Evolutionary conservation across 2,888 invertebrate genomes (phyloP).

Genomic region (Eudasyphora cyanicolor): DNA sequence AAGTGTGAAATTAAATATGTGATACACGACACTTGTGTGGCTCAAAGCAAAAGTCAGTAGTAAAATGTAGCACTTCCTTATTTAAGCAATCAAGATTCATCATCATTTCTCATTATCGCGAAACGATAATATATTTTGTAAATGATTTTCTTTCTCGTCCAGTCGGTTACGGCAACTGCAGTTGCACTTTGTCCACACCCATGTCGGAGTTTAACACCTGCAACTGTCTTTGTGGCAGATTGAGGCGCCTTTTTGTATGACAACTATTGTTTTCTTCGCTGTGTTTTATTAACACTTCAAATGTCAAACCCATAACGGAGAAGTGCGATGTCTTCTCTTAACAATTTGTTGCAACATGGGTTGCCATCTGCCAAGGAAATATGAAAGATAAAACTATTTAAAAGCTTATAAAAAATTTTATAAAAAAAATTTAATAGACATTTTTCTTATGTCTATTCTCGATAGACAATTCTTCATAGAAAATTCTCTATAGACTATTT

Average conservation of each 20-base stretch:
- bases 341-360: background rate
- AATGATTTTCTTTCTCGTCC: background rate
- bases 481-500: too few species aligned
- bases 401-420: too few species aligned
- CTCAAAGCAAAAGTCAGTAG: background rate
- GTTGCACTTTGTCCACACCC: background rate
- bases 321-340: background rate
- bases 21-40: background rate
- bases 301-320: constrained; percentile 16
- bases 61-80: background rate
- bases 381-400: too few species aligned
- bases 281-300: constrained; percentile 29
- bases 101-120: background rate
- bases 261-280: background rate
- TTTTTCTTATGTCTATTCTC: too few species aligned
- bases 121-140: background rate
- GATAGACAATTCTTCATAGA: too few species aligned
- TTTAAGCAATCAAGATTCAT: background rate
- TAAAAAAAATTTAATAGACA: too few species aligned
- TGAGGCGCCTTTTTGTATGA: background rate
- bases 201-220: background rate
- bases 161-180: background rate
- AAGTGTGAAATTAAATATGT: too few species aligned
- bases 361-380: background rate
- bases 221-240: background rate